Percentiles rank a stretch among this genome's conserved stretches.
Evolutionary conservation across 2,113 vertebrate genomes (phyloP).

Genomic region (Spilogale gracilis): DNA sequence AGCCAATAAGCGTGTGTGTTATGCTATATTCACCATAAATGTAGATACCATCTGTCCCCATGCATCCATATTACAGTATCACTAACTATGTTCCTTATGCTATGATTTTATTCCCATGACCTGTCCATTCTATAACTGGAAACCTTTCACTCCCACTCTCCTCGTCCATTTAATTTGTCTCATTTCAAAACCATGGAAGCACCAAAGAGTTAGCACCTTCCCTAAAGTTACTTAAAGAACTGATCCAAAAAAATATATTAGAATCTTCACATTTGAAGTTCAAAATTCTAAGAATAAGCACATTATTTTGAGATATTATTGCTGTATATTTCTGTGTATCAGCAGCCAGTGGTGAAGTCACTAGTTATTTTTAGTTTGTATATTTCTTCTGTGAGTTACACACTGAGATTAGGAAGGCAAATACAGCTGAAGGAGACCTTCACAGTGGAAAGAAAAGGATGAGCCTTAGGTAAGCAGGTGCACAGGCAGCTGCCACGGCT

Average conservation of each 20-base stretch:
- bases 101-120: neutral
- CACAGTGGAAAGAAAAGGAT: neutral
- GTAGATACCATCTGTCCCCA: neutral
- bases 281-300: neutral
- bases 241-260: neutral
- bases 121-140: neutral
- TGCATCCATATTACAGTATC: neutral
- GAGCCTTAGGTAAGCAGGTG: neutral
- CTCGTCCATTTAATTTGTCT: neutral
- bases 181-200: conserved; percentile 36
- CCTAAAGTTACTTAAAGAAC: neutral
- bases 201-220: neutral
- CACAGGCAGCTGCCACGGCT: neutral
- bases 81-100: neutral
- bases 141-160: neutral
- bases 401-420: neutral
- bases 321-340: neutral
- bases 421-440: neutral
- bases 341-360: neutral
- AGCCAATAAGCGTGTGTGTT: neutral
- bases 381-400: neutral
- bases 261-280: neutral
- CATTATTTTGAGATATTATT: neutral
- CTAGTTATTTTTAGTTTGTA: neutral
- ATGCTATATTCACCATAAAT: neutral